Conservation (phyloP, 2,113 vertebrate species). For the Psilopsiagon aymara region DNA sequence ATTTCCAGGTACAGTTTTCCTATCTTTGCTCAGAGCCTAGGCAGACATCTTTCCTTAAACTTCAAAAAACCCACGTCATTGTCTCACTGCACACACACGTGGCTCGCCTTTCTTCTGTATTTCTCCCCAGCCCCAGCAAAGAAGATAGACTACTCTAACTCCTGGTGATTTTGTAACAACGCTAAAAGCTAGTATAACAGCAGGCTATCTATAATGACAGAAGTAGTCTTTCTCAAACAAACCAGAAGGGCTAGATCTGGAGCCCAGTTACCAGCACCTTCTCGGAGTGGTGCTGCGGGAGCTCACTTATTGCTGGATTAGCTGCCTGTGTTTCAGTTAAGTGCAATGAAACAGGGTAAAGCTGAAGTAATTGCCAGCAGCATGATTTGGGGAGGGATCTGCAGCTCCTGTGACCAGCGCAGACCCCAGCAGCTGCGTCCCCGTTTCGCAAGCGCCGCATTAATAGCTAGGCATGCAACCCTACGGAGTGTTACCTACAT, state of each 20-base stretch:
- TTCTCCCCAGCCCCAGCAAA: background rate
- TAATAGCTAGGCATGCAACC: background rate
- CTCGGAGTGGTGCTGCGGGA: background rate
- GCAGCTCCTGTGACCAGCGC: background rate
- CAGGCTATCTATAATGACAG: background rate
- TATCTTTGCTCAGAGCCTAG: background rate
- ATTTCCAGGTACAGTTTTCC: background rate
- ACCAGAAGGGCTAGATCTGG: background rate
- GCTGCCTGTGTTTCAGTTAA: background rate
- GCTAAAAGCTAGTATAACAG: background rate
- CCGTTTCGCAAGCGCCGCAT: background rate
- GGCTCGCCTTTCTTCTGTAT: background rate
- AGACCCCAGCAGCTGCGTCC: background rate
- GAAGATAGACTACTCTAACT: background rate
- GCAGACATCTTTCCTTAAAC: background rate
- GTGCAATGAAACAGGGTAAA: background rate
- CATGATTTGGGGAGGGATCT: rapidly evolving
- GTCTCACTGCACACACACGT: background rate
- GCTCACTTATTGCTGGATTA: background rate
- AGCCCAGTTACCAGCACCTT: background rate
- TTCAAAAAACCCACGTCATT: background rate
- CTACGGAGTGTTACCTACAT: rapidly evolving
- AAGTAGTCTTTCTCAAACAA: background rate
- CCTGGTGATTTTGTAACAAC: background rate
- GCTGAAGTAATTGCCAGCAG: background rate